These are phyloP conservation scores for Benthosema pterotum DNA, from an alignment of 2,797 vertebrate genomes.

Conservation along the genomic window DNA sequence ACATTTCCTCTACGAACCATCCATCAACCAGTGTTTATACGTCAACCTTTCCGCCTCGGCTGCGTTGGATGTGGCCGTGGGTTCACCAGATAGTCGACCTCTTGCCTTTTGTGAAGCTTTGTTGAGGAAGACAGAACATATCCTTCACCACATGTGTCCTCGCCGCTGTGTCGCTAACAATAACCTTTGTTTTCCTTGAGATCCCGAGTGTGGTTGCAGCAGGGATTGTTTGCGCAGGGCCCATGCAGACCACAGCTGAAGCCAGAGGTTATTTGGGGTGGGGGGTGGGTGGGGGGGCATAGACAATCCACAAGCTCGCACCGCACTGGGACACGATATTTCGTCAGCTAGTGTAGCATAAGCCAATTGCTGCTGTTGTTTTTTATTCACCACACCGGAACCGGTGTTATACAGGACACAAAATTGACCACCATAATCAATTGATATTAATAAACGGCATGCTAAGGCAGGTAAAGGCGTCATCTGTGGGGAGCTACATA, in stretches of 20 bases:
- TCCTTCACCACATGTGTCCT: constrained; percentile 40
- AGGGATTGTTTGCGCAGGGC: constrained; percentile 37
- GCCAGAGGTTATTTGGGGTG: neutral
- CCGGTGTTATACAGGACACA: too few species aligned
- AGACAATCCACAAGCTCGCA: constrained; percentile 8
- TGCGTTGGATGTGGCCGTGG: constrained; percentile 27
- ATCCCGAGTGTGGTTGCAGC: constrained; percentile 5
- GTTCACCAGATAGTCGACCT: constrained; percentile 34
- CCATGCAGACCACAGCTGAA: constrained; percentile 21
- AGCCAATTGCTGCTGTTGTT: too few species aligned
- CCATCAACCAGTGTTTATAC: constrained; percentile 43
- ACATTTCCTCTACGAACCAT: constrained; percentile 51
- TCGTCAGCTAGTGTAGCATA: too few species aligned
- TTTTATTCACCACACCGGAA: too few species aligned
- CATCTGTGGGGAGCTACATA: too few species aligned
- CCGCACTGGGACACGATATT: too few species aligned
- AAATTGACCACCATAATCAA: too few species aligned
- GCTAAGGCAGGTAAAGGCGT: too few species aligned
- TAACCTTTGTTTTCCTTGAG: constrained; percentile 21
- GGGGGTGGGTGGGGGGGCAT: neutral
- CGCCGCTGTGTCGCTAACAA: constrained; percentile 30
- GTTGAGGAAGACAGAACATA: constrained; percentile 42
- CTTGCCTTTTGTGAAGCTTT: constrained; percentile 32
- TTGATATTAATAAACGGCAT: too few species aligned
- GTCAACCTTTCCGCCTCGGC: constrained; percentile 37